Conservation (phyloP, 2,888 invertebrate genomes). For the Cheilosia grossa region DNA sequence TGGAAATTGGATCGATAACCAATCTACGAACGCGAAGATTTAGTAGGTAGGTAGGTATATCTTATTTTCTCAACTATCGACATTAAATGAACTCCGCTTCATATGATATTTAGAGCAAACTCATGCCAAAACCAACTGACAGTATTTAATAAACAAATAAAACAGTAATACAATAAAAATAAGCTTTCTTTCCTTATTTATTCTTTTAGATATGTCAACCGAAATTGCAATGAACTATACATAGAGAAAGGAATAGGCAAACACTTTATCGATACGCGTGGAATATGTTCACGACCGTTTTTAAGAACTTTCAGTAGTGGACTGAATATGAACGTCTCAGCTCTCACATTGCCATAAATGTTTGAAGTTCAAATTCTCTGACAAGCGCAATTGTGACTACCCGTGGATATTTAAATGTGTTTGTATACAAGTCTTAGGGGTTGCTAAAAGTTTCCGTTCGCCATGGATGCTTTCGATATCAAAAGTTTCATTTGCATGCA, state of each 20-base stretch:
- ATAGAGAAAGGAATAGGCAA: constrained; percentile 35
- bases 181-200: constrained; percentile 7
- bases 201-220: not conserved
- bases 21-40: constrained; percentile 45
- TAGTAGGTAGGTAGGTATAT: constrained; percentile 15
- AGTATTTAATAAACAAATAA: constrained; percentile 19
- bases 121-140: constrained; percentile 2
- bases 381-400: constrained; percentile 66
- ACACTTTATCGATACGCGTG: constrained; percentile 35
- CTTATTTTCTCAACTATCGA: not conserved
- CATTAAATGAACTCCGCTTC: constrained; percentile 18
- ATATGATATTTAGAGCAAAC: not conserved
- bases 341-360: constrained; percentile 65
- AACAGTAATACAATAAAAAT: constrained; percentile 10
- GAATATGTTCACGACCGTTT: constrained; percentile 79
- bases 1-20: constrained; percentile 63
- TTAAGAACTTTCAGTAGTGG: constrained; percentile 82
- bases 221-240: not conserved
- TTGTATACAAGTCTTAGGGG: constrained; percentile 51
- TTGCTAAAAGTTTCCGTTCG: constrained; percentile 65
- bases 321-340: constrained; percentile 79
- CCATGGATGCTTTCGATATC: constrained; percentile 28
- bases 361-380: constrained; percentile 65
- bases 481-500: constrained; percentile 20
- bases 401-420: constrained; percentile 19